A percentile compares a stretch with the other conserved stretches of the same genome.
These are phyloP conservation scores for Takifugu ocellatus DNA, from an alignment of 2,797 vertebrate genomes.

Conservation along the genomic window DNA sequence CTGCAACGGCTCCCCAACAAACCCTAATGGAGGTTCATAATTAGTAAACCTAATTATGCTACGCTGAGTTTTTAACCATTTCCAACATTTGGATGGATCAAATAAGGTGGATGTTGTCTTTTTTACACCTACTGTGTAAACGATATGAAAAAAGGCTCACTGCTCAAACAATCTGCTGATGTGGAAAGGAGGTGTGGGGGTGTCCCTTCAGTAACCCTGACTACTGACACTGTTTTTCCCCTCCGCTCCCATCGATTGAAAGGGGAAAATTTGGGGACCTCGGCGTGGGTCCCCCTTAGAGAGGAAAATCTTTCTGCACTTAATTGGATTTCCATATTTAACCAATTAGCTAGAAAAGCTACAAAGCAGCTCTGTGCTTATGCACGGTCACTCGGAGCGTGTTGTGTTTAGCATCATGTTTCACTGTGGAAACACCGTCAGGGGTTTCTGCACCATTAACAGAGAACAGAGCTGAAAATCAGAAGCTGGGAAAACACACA, in stretches of 20 bases:
- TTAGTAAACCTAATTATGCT: too few relatives aligned
- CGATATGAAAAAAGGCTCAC: too few relatives aligned
- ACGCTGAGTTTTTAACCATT: too few relatives aligned
- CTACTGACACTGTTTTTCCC: constrained; percentile 54
- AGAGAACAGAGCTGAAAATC: constrained; percentile 76
- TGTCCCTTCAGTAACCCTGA: constrained; percentile 59
- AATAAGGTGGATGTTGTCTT: too few relatives aligned
- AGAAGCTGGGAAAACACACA: constrained; percentile 49
- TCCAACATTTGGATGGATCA: too few relatives aligned
- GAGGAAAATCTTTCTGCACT: constrained; percentile 54
- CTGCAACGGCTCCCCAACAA: too few relatives aligned
- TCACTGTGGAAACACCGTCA: constrained; percentile 74
- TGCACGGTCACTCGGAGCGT: constrained; percentile 62
- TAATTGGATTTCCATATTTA: constrained; percentile 82
- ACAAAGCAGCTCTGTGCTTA: constrained; percentile 66
- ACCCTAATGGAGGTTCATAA: too few relatives aligned
- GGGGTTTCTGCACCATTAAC: constrained; percentile 81
- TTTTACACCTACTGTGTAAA: too few relatives aligned
- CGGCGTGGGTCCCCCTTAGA: constrained; percentile 44
- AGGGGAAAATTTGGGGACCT: constrained; percentile 57
- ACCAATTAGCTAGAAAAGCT: constrained; percentile 76
- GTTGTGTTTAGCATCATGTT: constrained; percentile 76
- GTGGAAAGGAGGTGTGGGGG: constrained; percentile 14
- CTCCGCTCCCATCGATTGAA: constrained; percentile 56
- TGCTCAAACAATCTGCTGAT: constrained; percentile 4